Base-by-base conservation (phyloP, 2,888 invertebrate genomes). In the Urechis unicinctus region DNA sequence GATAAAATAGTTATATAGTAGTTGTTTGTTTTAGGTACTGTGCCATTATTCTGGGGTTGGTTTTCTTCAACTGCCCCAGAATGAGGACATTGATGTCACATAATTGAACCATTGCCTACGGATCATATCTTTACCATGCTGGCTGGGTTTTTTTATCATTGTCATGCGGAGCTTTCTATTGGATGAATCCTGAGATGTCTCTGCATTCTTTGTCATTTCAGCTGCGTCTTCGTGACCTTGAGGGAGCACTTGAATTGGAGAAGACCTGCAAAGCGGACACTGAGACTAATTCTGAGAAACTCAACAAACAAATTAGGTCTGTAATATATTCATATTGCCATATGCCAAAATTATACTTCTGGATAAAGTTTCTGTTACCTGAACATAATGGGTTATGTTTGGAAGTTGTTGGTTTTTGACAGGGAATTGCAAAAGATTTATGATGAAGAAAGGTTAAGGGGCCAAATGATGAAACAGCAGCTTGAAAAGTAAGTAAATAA, bases 351-450 rank as follows among this genome's bases (percentile, higher is more conserved):
- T 3, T 21, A 21, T 36, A 36, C 17, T 17, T 17, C 36, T 36
- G 9, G 17, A 36, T 42, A 42, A 42, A 21, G 36, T 22, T 42
- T 3, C n/a, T n/a, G n/a, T n/a, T n/a, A n/a, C n/a, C n/a, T n/a
- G n/a, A n/a, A n/a, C n/a, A n/a, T n/a, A n/a, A n/a, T n/a, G n/a
- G n/a, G n/a, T n/a, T n/a, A n/a, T n/a, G n/a, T n/a, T n/a, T n/a
- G n/a, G n/a, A n/a, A n/a, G n/a, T n/a, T n/a, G 9, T 2, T 43
- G 4, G 25, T 30, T 47, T 52, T 52, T 60, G 63, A n/a, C 53
- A 73, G 74, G 55, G 73, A 75, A 44, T 55, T 75, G 26, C 72
- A 75, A 52, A 64, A 69, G 26, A 60, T 68, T 9, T 74, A 70
- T 62, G 72, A 73, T 44, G 70, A 72, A 49, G 73, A 74, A 53